These are phyloP conservation scores for Arctopsyche grandis DNA, from an alignment of 1,140 invertebrate genomes.

Conservation along the genomic window DNA sequence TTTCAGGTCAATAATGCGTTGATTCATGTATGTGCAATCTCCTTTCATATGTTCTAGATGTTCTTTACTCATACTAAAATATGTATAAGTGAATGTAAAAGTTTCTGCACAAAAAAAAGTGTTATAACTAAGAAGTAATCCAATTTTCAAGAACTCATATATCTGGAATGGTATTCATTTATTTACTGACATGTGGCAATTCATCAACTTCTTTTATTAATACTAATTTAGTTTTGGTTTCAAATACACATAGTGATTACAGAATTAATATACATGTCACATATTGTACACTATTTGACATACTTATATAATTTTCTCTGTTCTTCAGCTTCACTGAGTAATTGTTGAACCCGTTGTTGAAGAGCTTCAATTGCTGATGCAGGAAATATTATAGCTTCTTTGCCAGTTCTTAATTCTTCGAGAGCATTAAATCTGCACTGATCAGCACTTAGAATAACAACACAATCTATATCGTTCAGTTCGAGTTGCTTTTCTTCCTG, in stretches of 20 bases:
- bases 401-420: constrained; percentile 7
- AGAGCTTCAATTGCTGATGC: constrained; percentile 32
- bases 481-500: constrained; percentile 44
- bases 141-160: no score
- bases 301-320: constrained; percentile 36
- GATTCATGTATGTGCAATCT: constrained; percentile 46
- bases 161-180: no score
- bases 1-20: constrained; percentile 28
- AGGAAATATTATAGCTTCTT: constrained; percentile 41
- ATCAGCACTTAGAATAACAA: constrained; percentile 42
- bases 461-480: constrained; percentile 46
- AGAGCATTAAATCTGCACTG: constrained; percentile 43
- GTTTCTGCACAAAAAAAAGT: no score
- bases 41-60: constrained; percentile 42
- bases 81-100: not conserved
- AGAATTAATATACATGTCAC: no score
- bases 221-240: no score
- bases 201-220: no score
- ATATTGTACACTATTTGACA: no score
- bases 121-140: no score
- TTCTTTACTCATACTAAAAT: constrained; percentile 44
- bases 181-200: no score
- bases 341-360: constrained; percentile 19
- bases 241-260: no score
- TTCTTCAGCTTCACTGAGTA: constrained; percentile 45